Evolutionary conservation across 2,888 invertebrate species (phyloP).

Genomic region (Leptopilina drosophilae): DNA sequence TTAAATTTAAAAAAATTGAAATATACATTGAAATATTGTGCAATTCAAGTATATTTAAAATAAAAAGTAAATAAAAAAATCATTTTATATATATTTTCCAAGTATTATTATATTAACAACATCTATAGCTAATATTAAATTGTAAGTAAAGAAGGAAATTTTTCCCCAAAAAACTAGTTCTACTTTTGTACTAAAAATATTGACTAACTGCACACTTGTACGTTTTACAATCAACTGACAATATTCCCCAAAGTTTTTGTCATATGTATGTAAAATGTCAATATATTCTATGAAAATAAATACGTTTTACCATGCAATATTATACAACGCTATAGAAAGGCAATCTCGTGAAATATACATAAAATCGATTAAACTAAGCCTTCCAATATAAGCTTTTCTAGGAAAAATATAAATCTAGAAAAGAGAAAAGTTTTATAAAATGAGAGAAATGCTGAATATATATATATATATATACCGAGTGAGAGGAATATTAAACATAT

Average conservation of each 20-base stretch:
- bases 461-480: not conserved
- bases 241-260: not conserved
- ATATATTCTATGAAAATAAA: slow-evolving; percentile 6
- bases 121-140: not conserved
- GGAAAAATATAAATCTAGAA: slow-evolving; percentile 9
- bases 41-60: too few species aligned
- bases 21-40: too few species aligned
- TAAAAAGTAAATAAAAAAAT: too few species aligned
- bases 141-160: not conserved
- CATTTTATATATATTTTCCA: not conserved
- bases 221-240: not conserved
- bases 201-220: not conserved
- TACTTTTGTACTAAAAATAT: slow-evolving; percentile 16
- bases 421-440: slow-evolving; percentile 12
- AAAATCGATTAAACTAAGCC: slow-evolving; percentile 21
- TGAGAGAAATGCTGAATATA: slow-evolving; percentile 12
- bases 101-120: not conserved
- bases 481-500: slow-evolving; percentile 14
- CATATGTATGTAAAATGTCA: slow-evolving; percentile 2
- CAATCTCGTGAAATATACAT: slow-evolving; percentile 9
- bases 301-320: slow-evolving; percentile 35
- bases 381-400: slow-evolving; percentile 28
- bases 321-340: slow-evolving; percentile 25
- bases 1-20: too few species aligned
- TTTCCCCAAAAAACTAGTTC: not conserved